phyloP scores from a whole-genome alignment of 2,113 vertebrate genomes.

The Hystrix brachyura region DNA sequence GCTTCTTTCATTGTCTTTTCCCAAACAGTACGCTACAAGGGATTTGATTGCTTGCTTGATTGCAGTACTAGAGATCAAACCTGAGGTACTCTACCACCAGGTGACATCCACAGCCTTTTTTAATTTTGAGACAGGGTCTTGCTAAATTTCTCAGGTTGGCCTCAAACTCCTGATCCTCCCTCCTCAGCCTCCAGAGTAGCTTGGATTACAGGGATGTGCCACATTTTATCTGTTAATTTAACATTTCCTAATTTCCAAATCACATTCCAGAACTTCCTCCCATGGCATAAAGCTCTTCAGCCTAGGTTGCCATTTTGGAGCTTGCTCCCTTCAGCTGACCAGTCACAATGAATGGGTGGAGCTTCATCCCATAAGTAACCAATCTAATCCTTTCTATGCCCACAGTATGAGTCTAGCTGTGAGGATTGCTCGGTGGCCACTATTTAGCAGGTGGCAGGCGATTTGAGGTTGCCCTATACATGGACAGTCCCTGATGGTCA shows the following conservation, averaged over 20 bases:
- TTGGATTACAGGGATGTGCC: too few species aligned
- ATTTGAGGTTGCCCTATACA: background rate
- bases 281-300: background rate
- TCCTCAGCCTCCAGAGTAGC: background rate
- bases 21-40: background rate
- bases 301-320: constrained; percentile 1
- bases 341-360: background rate
- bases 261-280: background rate
- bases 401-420: background rate
- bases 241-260: background rate
- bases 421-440: background rate
- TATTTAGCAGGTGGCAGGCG: background rate
- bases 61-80: background rate
- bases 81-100: background rate
- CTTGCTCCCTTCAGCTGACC: background rate
- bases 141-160: background rate
- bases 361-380: background rate
- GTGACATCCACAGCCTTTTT: background rate
- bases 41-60: background rate
- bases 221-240: background rate
- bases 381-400: background rate
- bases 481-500: background rate
- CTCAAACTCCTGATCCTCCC: background rate
- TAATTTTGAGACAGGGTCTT: background rate
- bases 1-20: background rate